Evolutionary conservation across 2,113 vertebrate species (phyloP), one percentile per base, ranked within the genome.

Genomic region (Labeo catla): DNA sequence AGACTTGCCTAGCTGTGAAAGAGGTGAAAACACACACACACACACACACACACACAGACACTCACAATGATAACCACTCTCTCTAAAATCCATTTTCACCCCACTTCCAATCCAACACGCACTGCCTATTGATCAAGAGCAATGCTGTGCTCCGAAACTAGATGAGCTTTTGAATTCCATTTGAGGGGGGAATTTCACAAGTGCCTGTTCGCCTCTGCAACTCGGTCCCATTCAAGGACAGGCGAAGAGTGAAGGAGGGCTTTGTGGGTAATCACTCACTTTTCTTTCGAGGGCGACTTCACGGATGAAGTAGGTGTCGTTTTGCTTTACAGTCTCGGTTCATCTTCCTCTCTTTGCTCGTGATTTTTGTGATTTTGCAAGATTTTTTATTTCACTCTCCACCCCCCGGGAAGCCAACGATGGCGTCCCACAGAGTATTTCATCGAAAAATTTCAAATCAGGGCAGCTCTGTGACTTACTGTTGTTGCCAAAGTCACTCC

Each of bases 1-100:
- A 0, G 97, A 98, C 89, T 90, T 98, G 57, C 98, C 98, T 0
- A 93, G 94, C 86, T 99, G 98, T 43, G 96, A 98, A 84, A 94
- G 95, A 91, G 97, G 98, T 98, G 87, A 96, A 94, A 49, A 10
- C 57, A 1, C 50, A 81, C 66, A 76, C 74, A 54, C 57, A 1
- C 50, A 81, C 66, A 76, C 74, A 54, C 11, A 45, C 10, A 86
- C 77, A 47, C 28, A 86, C 6, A 86, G 6, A 34, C 43, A 39
- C 50, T 45, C 81, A 8, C 15, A 15, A 45, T 6, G 52, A 57
- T 9, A 84, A 4, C 54, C 66, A 72, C 76, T 50, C 50, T 68
- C 19, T 43, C 19, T 50, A 43, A 68, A 76, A 87, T 72, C 50
- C 23, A 76, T 77, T 86, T 86, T 84, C 28, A 50, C 49, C 57